A percentile compares a stretch with the other conserved stretches of the same genome.
Evolutionary conservation across 2,888 invertebrate genomes (phyloP).

Genomic region (Busseola fusca): DNA sequence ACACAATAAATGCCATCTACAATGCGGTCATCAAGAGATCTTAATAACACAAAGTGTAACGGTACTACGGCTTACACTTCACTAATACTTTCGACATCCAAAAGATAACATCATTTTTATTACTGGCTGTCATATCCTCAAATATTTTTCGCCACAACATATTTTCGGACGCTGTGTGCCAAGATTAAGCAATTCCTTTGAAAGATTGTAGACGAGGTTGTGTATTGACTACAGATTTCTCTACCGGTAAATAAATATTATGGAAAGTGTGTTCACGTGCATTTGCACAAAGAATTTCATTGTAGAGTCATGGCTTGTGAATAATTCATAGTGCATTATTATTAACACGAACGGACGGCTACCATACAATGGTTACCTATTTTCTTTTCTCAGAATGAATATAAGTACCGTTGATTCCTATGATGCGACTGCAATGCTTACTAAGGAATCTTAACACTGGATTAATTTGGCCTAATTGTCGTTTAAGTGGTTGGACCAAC

Average conservation of each 20-base stretch:
- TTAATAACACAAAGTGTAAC: conserved; percentile 50
- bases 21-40: conserved; percentile 51
- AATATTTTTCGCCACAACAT: conserved; percentile 42
- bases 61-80: conserved; percentile 39
- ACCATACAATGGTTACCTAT: conserved; percentile 73
- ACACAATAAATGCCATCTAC: conserved; percentile 14
- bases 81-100: conserved; percentile 40
- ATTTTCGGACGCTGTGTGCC: conserved; percentile 47
- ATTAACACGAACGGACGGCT: conserved; percentile 69
- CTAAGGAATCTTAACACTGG: conserved; percentile 3
- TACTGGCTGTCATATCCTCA: conserved; percentile 38
- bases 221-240: conserved; percentile 49
- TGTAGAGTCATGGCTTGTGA: conserved; percentile 72
- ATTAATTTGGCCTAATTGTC: not conserved
- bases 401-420: conserved; percentile 58
- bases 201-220: conserved; percentile 8
- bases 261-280: conserved; percentile 72
- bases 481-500: not conserved
- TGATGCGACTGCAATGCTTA: conserved; percentile 41
- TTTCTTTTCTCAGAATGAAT: conserved; percentile 76
- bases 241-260: conserved; percentile 65
- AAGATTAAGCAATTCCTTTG: conserved; percentile 39
- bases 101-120: conserved; percentile 50
- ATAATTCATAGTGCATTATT: conserved; percentile 80
- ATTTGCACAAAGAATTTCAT: conserved; percentile 72